These are phyloP conservation scores for Arrhopalites spinosus DNA, from an alignment of 2,888 invertebrate genomes.

Conservation along the genomic window DNA sequence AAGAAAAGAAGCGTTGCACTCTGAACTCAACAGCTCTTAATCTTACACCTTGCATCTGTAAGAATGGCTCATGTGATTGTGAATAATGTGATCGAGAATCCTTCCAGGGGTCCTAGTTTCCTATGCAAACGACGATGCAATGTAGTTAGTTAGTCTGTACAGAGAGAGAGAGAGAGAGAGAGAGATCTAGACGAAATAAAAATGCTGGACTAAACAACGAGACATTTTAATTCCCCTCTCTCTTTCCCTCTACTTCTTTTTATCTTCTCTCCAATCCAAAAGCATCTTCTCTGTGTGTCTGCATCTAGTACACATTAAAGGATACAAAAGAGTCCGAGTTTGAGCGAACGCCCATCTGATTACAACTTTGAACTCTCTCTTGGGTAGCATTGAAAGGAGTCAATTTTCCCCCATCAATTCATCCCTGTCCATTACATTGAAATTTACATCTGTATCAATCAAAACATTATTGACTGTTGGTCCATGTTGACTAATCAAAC, in stretches of 20 bases:
- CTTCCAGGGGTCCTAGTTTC: constrained; percentile 40
- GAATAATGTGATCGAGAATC: constrained; percentile 49
- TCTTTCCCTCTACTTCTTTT: background rate
- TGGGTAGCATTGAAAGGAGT: constrained; percentile 25
- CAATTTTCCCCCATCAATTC: constrained; percentile 33
- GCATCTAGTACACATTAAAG: background rate
- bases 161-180: background rate
- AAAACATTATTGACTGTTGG: constrained; percentile 33
- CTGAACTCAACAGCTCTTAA: constrained; percentile 35
- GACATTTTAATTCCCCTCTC: constrained; percentile 35
- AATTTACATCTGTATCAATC: constrained; percentile 38
- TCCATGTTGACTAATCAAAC: constrained; percentile 29
- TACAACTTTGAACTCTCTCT: constrained; percentile 32
- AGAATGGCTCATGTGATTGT: constrained; percentile 39
- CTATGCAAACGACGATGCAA: constrained; percentile 2
- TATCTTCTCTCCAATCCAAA: too few relatives aligned
- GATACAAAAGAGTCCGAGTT: background rate
- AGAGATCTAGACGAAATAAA: constrained; percentile 7
- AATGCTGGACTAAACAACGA: constrained; percentile 17
- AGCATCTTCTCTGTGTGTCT: background rate
- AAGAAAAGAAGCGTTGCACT: constrained; percentile 29
- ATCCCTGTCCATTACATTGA: constrained; percentile 5
- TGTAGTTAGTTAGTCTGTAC: background rate
- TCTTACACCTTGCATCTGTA: constrained; percentile 34
- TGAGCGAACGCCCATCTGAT: constrained; percentile 29